Evolutionary conservation across 2,888 invertebrate genomes (phyloP), one percentile per base, ranked within the genome.

Genomic region (Endotricha flammealis): DNA sequence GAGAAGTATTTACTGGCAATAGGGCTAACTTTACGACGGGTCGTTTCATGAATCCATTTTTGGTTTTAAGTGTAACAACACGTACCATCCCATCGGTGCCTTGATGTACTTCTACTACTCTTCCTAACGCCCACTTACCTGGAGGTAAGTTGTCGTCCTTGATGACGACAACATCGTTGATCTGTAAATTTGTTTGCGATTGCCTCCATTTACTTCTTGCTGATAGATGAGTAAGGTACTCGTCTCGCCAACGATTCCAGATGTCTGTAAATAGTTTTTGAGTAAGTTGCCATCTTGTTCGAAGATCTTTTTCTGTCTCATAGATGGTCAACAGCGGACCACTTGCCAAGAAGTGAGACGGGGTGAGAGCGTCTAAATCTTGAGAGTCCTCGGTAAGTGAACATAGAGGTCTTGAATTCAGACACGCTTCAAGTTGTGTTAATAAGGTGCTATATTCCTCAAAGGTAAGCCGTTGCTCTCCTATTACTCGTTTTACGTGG

Each of bases 331-430:
- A 12, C 8, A 27, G 29, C 0, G 50, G 39, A 2, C 49, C 44
- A 8, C 53, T 36, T 4, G 39, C 13, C 10, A 52, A 32, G 24
- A 58, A 51, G 14, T 57, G 53, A 8, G 47, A 39, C 5, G 53
- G 55, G 1, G 55, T 50, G 7, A 53, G 31, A 10, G 12, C 43
- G 11, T 51, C 43, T 2, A 53, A 28, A 9, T 55, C 48, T 2
- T 53, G 45, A 1, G 39, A 36, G 14, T 53, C 45, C 31, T 55
- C 52, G 57, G 53, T 11, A n/a, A n/a, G n/a, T n/a, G n/a, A n/a
- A n/a, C n/a, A n/a, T n/a, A n/a, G n/a, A n/a, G n/a, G n/a, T n/a
- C 56, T 33, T 4, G 48, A 38, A 12, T 56, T 58, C 0, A 53
- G 20, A 9, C 49, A 50, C 0, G 38, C 53, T 32, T 57, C 55